Evolutionary conservation across 35 echinoderm and acorn worm genomes (phyloP).

Genomic region (Diadema setosum): DNA sequence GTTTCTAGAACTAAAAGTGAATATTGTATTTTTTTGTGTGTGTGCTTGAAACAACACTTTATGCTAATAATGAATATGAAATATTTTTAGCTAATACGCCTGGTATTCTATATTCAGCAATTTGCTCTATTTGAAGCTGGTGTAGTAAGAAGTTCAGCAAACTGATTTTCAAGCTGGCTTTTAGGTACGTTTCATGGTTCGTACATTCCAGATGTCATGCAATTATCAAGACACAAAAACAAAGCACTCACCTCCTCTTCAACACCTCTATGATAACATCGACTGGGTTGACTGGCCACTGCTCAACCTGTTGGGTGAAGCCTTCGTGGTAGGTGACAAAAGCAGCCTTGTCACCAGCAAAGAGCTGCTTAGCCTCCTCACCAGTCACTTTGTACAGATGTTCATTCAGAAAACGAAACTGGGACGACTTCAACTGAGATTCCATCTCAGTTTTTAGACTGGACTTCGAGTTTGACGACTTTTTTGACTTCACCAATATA

Average conservation of each 20-base stretch:
- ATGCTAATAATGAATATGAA: too few relatives aligned
- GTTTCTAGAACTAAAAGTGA: too few relatives aligned
- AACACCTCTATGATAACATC: constrained; percentile 79
- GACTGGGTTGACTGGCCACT: constrained; percentile 94
- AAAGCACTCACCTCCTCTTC: constrained; percentile 57
- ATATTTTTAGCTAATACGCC: too few relatives aligned
- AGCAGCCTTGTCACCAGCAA: constrained; percentile 51
- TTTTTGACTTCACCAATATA: background rate
- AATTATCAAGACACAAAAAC: constrained; percentile 31
- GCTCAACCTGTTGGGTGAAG: constrained; percentile 64
- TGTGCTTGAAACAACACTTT: too few relatives aligned
- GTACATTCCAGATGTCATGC: constrained; percentile 32
- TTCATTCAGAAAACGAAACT: constrained; percentile 92
- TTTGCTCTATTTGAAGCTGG: too few relatives aligned
- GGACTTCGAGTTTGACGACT: background rate
- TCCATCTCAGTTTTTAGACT: constrained; percentile 42
- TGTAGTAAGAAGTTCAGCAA: too few relatives aligned
- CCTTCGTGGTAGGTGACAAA: constrained; percentile 86
- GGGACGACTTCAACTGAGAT: constrained; percentile 52
- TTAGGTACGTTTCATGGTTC: too few relatives aligned
- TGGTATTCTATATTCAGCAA: too few relatives aligned
- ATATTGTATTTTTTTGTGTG: too few relatives aligned
- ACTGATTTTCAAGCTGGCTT: too few relatives aligned
- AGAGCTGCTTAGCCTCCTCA: constrained; percentile 47
- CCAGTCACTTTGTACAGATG: constrained; percentile 72